Percentiles rank a stretch among this genome's conserved stretches.
These are phyloP conservation scores for Cosmia pyralina DNA, from an alignment of 2,888 invertebrate species.

Conservation along the genomic window DNA sequence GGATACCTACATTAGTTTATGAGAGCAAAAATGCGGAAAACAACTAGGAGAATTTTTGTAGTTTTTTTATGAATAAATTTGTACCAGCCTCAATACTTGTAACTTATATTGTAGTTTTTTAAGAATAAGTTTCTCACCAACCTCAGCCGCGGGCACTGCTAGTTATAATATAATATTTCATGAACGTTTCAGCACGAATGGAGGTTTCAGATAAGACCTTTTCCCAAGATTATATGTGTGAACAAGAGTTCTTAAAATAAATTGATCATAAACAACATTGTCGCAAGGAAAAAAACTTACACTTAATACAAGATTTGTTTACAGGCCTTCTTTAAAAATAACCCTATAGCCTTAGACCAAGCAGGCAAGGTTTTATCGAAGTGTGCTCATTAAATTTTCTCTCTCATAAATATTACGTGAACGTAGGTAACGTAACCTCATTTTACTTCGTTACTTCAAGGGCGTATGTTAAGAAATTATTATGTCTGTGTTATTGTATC, in stretches of 20 bases:
- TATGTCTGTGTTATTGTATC: conserved; percentile 9
- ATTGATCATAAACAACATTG: conserved; percentile 24
- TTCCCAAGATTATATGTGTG: conserved; percentile 45
- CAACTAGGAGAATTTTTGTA: no score
- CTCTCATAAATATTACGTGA: conserved; percentile 40
- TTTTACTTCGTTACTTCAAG: conserved; percentile 17
- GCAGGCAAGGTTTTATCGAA: conserved; percentile 21
- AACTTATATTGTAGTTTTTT: neutral
- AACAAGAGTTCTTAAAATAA: conserved; percentile 41
- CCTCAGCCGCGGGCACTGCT: neutral
- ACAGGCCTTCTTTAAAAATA: neutral
- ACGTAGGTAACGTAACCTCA: conserved; percentile 12
- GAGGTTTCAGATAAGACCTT: conserved; percentile 26
- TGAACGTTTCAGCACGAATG: conserved; percentile 30
- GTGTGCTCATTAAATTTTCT: conserved; percentile 43
- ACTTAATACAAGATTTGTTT: conserved; percentile 14
- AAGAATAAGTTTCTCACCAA: neutral
- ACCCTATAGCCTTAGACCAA: conserved; percentile 2
- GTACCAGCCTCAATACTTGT: no score
- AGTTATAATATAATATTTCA: conserved; percentile 15
- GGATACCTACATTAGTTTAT: neutral
- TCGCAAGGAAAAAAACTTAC: conserved; percentile 5
- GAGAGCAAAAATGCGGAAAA: neutral
- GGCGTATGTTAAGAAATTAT: conserved; percentile 18
- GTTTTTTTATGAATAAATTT: no score